Base-by-base conservation (phyloP, 2,113 vertebrate genomes). In the Xiphias gladius region DNA sequence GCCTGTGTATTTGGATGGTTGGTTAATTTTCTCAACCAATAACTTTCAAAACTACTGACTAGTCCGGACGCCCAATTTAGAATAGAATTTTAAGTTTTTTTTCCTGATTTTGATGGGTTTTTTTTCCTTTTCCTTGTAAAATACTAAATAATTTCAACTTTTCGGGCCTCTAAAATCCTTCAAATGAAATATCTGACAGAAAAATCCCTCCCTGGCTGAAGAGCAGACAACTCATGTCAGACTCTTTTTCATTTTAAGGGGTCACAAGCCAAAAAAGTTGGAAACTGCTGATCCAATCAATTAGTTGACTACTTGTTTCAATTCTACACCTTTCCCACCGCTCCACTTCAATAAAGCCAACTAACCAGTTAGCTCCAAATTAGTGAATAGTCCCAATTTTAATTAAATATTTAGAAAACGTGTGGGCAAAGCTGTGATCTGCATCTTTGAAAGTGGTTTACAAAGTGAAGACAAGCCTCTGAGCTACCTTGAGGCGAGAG, bases 401-500 rank as follows among this genome's bases (percentile, higher is more conserved):
- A 2, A 57, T n/a, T 76, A 19, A n/a, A 13, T 30, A 9, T 57
- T 24, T 22, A 6, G 30, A 48, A 5, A 16, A 9, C 17, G 19
- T 11, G 16, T 4, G 20, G 3, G 28, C 5, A 28, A 39, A 73
- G 35, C 30, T 61, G 12, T 24, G 55, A 78, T 68, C 9, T 39
- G 19, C 9, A 57, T 35, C 11, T 10, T 41, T 39, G 20, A 54
- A 61, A 19, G 8, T 50, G 20, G 28, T 20, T 39, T 19, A 32
- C 14, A 61, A 65, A 69, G 28, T 20, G 55, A 76, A 7, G 14
- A 52, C 16, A 7, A 17, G 30, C 57, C 30, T 50, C 6, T 61
- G 50, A 70, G 26, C n/a, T 93, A 99, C 98, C 97, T 96, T 97
- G 98, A 0, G 96, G 97, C n/a, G 96, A 96, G 4, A 96, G 96